Conservation (phyloP, 2,888 invertebrate species). For the Rutpela maculata region DNA sequence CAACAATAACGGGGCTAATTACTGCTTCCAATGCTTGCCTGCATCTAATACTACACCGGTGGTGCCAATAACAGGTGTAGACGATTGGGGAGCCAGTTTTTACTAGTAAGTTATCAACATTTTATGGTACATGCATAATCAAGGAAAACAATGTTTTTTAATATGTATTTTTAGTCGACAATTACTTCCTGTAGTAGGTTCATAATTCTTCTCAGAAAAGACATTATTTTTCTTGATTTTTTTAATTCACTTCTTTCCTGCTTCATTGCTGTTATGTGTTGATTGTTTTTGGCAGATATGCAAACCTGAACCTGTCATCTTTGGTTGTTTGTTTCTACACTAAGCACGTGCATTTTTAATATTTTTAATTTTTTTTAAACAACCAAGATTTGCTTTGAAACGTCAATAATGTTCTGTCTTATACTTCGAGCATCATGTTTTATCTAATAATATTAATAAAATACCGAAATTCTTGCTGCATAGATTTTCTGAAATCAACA, state of each 20-base stretch:
- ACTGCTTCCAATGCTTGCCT: constrained; percentile 90
- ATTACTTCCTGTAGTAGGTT: background rate
- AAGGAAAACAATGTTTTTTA: constrained; percentile 8
- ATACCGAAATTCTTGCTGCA: constrained; percentile 30
- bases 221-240: constrained; percentile 14
- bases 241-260: constrained; percentile 24
- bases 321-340: constrained; percentile 33
- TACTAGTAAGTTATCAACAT: constrained; percentile 69
- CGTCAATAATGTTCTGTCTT: constrained; percentile 32
- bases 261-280: constrained; percentile 30
- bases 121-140: constrained; percentile 2
- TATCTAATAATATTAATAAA: constrained; percentile 20
- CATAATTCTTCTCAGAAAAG: background rate
- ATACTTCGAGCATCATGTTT: constrained; percentile 10
- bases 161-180: background rate
- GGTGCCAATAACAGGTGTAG: constrained; percentile 54
- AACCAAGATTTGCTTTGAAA: constrained; percentile 36
- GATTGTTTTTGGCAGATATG: constrained; percentile 52
- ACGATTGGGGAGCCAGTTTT: constrained; percentile 70
- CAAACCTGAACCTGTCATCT: constrained; percentile 50
- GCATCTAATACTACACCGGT: constrained; percentile 63
- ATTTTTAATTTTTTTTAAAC: constrained; percentile 30
- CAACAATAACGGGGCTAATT: constrained; percentile 92
- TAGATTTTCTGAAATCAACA: constrained; percentile 32
- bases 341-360: constrained; percentile 34